Conservation (phyloP, 1,140 invertebrate genomes). For the Heliconius himera region DNA sequence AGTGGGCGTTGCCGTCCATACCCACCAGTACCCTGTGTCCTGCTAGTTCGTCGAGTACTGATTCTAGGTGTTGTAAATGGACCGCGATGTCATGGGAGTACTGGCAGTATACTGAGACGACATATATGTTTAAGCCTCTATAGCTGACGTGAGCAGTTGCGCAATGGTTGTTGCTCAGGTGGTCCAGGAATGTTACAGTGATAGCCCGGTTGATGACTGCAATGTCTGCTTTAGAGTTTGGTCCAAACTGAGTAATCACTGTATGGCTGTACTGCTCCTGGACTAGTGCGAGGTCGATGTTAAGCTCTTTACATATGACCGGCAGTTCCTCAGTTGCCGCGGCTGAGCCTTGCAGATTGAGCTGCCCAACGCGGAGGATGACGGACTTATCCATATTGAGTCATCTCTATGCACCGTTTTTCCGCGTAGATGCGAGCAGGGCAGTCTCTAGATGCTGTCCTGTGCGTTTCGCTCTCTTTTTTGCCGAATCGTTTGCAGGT, state of each 20-base stretch:
- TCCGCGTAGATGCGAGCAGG: constrained; percentile 30
- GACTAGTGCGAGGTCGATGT: constrained; percentile 24
- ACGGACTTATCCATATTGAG: constrained; percentile 9
- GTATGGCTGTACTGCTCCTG: constrained; percentile 24
- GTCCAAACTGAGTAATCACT: background rate
- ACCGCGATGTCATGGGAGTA: constrained; percentile 33
- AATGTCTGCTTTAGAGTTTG: background rate
- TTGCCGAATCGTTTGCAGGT: constrained; percentile 33
- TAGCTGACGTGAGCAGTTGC: background rate
- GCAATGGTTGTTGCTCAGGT: constrained; percentile 29
- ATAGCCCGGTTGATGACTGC: background rate
- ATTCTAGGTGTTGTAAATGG: constrained; percentile 29
- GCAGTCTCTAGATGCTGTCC: constrained; percentile 30
- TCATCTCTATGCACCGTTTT: background rate
- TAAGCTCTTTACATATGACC: background rate
- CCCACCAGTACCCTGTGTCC: constrained; percentile 7
- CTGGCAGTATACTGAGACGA: constrained; percentile 40
- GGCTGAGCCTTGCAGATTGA: constrained; percentile 21
- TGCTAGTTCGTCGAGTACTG: background rate
- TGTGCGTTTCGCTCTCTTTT: constrained; percentile 24
- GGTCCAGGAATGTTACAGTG: background rate
- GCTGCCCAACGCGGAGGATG: constrained; percentile 18
- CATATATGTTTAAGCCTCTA: background rate
- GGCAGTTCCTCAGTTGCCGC: constrained; percentile 24
- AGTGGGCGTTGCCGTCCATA: constrained; percentile 23